Evolutionary conservation across 2,888 invertebrate genomes (phyloP), one percentile per base, ranked within the genome.

Genomic region (Sminthurinus aureus): DNA sequence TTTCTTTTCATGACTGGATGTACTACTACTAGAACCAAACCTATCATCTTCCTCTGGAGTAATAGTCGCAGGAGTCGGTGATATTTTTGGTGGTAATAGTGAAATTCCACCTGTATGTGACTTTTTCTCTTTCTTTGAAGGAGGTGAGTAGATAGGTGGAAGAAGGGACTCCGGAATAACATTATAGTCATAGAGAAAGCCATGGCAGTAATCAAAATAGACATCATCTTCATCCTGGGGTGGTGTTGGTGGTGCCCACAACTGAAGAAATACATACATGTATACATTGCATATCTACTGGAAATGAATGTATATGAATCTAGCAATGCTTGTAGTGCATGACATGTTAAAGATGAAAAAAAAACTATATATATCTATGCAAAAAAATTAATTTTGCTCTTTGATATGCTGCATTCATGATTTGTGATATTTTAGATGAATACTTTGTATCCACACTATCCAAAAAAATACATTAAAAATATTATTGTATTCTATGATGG

Each of bases 241-340:
- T 84, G 98, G 98, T 24, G 98, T 98, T 83, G 98, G 98, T 82
- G 98, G 98, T 88, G 96, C 94, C 98, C 98, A 99, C 93, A 97
- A 94, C 98, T 98, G 26, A 18, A 18, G 71, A 74, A 18, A 52
- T 13, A 38, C 18, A 15, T 58, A 58, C 13, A 13, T 58, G 58
- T 58, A 58, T 58, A 18, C 9, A 38, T 38, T 38, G 38, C 6
- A 1, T 6, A 38, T 38, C 1, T 38, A 38, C n/a, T 38, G 38
- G 1, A 38, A 38, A 38, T 38, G 38, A 38, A 38, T 38, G 6
- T 38, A 38, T 38, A 38, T 38, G 38, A 38, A 38, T 38, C 38
- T 38, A 38, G 6, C 6, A 38, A 38, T n/a, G n/a, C 38, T 4
- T 4, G 6, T 38, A 38, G 6, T 38, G 38, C 38, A 38, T 38